phyloP scores from a whole-genome alignment of 1,140 invertebrate species.

The Telenomus remus region DNA sequence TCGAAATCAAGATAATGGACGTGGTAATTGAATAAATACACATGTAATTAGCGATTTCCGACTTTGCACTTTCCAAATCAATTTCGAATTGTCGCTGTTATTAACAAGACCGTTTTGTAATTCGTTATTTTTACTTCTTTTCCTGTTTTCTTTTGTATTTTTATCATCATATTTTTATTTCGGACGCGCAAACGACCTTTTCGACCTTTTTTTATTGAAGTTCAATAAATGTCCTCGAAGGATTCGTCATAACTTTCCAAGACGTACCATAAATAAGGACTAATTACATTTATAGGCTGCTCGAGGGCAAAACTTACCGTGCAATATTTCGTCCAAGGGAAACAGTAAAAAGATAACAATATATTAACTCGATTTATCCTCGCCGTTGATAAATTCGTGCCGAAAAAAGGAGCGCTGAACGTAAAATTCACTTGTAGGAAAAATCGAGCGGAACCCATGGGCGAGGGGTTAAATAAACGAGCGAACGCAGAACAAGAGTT shows the following conservation, averaged over 20 bases:
- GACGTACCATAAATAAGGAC: too few relatives aligned
- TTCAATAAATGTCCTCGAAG: background rate
- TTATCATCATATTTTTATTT: too few relatives aligned
- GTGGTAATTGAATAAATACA: slow-evolving; percentile 18
- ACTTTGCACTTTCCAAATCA: too few relatives aligned
- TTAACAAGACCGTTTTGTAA: too few relatives aligned
- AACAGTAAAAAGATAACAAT: background rate
- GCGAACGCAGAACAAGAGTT: slow-evolving; percentile 1
- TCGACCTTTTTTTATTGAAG: too few relatives aligned
- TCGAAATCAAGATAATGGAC: slow-evolving; percentile 13
- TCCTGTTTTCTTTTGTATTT: too few relatives aligned
- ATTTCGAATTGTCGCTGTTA: too few relatives aligned
- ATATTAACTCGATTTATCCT: background rate
- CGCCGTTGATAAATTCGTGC: slow-evolving; percentile 1
- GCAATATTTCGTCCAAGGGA: background rate
- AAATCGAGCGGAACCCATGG: background rate
- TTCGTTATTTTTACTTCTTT: too few relatives aligned
- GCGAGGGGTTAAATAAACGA: slow-evolving; percentile 9
- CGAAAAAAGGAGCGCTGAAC: background rate
- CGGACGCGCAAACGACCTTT: too few relatives aligned
- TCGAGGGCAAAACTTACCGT: too few relatives aligned
- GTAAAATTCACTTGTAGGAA: background rate
- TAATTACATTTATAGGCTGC: too few relatives aligned
- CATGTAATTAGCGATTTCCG: slow-evolving; percentile 6
- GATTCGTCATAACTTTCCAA: too few relatives aligned